A percentile compares a stretch with the other conserved stretches of the same genome.
phyloP scores from a whole-genome alignment of 2,113 vertebrate genomes.

The Pantherophis guttatus region DNA sequence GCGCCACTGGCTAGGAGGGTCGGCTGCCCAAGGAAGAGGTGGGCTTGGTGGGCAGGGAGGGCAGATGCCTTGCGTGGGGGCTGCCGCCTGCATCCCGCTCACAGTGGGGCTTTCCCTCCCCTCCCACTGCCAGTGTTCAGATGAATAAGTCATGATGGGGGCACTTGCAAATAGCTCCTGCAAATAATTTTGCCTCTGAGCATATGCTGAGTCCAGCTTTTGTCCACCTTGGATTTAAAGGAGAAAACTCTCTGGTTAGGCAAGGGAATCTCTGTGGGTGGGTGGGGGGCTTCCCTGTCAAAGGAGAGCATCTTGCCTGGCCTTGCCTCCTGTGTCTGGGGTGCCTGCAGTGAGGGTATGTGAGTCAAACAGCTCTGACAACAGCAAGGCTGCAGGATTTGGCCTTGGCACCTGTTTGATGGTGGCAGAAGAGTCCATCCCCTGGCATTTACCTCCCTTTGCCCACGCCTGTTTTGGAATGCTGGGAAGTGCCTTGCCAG shows the following conservation, averaged over 20 bases:
- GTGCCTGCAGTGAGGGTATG: neutral
- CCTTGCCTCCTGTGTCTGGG: neutral
- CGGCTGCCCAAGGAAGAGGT: neutral
- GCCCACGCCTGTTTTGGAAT: neutral
- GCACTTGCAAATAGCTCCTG: neutral
- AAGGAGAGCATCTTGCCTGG: neutral
- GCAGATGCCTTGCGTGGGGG: neutral
- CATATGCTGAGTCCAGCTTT: neutral
- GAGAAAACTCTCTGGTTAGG: no score
- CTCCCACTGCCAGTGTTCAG: neutral
- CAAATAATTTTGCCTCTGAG: neutral
- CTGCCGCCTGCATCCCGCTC: neutral
- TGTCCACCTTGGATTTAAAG: neutral
- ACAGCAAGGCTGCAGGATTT: neutral
- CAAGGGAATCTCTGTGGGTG: neutral
- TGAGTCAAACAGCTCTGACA: neutral
- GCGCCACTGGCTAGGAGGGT: neutral
- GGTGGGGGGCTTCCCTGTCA: neutral
- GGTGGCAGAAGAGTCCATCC: neutral
- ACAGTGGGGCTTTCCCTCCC: neutral
- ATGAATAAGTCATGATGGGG: neutral
- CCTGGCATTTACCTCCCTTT: neutral
- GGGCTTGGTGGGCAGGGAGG: neutral
- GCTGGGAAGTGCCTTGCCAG: neutral
- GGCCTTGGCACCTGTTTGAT: neutral